Evolutionary conservation across 53 echinoderm and acorn worm genomes (phyloP).

Genomic region (Patiria pectinifera): DNA sequence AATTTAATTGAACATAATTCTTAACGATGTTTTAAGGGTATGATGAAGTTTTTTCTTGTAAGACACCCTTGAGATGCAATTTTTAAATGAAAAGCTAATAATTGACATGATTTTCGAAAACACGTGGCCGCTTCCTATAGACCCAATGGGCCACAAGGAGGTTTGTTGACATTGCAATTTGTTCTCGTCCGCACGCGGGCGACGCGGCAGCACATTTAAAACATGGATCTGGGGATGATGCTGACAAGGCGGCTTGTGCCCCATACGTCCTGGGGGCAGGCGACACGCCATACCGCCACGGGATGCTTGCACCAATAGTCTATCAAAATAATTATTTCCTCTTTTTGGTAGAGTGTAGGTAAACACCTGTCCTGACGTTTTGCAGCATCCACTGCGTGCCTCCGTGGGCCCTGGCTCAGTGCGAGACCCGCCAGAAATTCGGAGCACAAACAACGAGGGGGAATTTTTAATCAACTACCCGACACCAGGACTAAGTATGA

Average conservation of each 20-base stretch:
- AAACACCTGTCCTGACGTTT: constrained; percentile 11
- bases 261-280: neutral
- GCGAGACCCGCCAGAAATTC: neutral
- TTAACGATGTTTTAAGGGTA: neutral
- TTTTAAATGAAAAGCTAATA: constrained; percentile 19
- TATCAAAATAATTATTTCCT: constrained; percentile 53
- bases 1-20: neutral
- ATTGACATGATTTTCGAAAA: neutral
- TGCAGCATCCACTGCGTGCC: neutral
- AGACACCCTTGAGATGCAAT: neutral
- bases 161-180: neutral
- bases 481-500: constrained; percentile 39
- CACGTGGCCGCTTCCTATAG: neutral
- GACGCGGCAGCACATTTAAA: neutral
- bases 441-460: constrained; percentile 1
- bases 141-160: neutral
- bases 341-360: constrained; percentile 29
- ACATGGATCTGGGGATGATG: neutral
- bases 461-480: constrained; percentile 56
- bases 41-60: neutral
- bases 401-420: neutral
- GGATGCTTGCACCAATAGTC: constrained; percentile 41
- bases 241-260: neutral
- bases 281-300: constrained; percentile 35
- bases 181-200: neutral